These are phyloP conservation scores for Sebastes kiyomatsui DNA, from an alignment of 2,797 vertebrate genomes.

Conservation along the genomic window DNA sequence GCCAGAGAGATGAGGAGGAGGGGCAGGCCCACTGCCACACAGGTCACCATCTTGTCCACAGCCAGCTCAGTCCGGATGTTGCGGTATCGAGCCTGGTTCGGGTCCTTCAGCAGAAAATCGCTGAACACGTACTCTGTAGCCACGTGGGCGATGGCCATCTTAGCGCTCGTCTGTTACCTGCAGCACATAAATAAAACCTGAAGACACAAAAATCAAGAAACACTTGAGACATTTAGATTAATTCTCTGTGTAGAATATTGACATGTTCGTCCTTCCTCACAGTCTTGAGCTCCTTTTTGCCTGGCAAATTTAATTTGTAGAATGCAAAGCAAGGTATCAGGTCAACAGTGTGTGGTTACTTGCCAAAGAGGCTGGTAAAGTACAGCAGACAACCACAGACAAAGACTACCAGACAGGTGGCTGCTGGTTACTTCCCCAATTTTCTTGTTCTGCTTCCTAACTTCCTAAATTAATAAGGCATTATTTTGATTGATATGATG, in stretches of 20 bases:
- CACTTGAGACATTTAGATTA: neutral
- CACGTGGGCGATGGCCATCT: constrained; percentile 94
- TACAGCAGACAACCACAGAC: neutral
- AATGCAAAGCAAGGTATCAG: neutral
- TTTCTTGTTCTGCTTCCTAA: neutral
- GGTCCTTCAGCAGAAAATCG: constrained; percentile 93
- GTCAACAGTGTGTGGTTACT: neutral
- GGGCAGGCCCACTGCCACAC: constrained; percentile 91
- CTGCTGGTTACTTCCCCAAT: neutral
- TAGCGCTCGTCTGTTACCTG: neutral
- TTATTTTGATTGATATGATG: too few species aligned
- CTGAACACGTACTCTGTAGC: constrained; percentile 95
- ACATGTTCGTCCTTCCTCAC: neutral
- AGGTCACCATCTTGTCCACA: constrained; percentile 93
- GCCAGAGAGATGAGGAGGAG: constrained; percentile 95
- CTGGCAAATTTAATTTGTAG: neutral
- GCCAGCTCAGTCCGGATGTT: constrained; percentile 91
- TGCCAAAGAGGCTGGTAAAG: neutral
- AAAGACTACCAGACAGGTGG: neutral
- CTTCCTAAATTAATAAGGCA: neutral
- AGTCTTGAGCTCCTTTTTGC: neutral
- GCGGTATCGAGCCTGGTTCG: constrained; percentile 84
- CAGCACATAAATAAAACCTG: constrained; percentile 17
- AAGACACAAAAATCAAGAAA: neutral
- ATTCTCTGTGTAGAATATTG: too few species aligned